Evolutionary conservation across 1,140 invertebrate species (phyloP).

Genomic region (Drosophila lacteicornis): DNA sequence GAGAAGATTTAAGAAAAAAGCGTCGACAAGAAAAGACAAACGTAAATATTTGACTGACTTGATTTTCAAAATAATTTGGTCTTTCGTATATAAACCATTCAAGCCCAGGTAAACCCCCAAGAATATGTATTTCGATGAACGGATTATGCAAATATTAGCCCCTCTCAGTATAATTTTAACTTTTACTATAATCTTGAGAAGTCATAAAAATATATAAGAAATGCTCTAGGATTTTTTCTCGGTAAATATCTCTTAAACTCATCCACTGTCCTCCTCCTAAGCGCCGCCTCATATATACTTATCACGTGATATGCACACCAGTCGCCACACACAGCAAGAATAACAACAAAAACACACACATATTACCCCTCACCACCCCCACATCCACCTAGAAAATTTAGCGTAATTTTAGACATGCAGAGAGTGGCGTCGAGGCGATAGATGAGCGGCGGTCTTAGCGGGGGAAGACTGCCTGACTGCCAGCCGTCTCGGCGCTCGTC

Average conservation of each 20-base stretch:
- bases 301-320: slow-evolving; percentile 53
- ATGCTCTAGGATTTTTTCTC: background rate
- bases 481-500: slow-evolving; percentile 17
- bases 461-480: slow-evolving; percentile 19
- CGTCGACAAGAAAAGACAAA: too few relatives aligned
- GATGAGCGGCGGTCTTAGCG: background rate
- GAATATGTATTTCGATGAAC: too few relatives aligned
- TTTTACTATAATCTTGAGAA: background rate
- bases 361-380: background rate
- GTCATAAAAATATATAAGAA: too few relatives aligned
- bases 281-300: slow-evolving; percentile 31
- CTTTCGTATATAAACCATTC: too few relatives aligned
- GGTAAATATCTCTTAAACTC: background rate
- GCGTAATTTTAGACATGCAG: slow-evolving; percentile 69
- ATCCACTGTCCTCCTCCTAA: slow-evolving; percentile 12
- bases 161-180: too few relatives aligned
- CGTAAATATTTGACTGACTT: too few relatives aligned
- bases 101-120: too few relatives aligned
- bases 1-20: too few relatives aligned
- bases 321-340: slow-evolving; percentile 12
- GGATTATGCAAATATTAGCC: too few relatives aligned
- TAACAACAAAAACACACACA: slow-evolving; percentile 46
- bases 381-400: slow-evolving; percentile 14
- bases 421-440: slow-evolving; percentile 5
- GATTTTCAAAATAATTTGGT: too few relatives aligned